Evolutionary conservation across 2,113 vertebrate genomes (phyloP).

Genomic region (Petrocephalus zakoni): DNA sequence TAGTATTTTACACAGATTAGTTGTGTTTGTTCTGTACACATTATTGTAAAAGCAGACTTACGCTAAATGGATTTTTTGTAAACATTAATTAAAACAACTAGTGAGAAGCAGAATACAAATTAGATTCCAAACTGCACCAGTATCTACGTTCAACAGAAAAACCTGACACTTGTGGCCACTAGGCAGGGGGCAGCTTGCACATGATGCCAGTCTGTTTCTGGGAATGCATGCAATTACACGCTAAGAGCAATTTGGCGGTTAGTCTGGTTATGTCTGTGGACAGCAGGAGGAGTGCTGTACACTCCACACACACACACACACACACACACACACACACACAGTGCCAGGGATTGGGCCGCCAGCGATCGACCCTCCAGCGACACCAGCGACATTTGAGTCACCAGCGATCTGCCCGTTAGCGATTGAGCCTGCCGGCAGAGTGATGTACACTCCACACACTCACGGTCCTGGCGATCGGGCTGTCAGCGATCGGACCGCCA

Average conservation of each 20-base stretch:
- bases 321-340: not conserved
- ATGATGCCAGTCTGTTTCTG: not conserved
- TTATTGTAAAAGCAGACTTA: not conserved
- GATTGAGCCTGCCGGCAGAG: not conserved
- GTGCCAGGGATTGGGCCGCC: not conserved
- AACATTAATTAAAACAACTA: not conserved
- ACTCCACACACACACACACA: not conserved
- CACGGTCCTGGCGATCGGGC: not conserved
- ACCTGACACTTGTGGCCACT: not conserved
- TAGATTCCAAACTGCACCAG: not conserved
- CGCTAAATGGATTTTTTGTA: not conserved
- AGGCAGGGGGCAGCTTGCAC: not conserved
- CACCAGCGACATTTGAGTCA: no score
- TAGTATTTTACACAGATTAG: not conserved
- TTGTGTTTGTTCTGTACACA: not conserved
- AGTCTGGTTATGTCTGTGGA: not conserved
- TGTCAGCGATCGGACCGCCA: not conserved
- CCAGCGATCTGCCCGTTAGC: not conserved
- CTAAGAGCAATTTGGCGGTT: not conserved
- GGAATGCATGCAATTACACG: not conserved
- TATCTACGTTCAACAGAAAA: not conserved
- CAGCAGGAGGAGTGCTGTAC: not conserved
- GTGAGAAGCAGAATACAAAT: not conserved
- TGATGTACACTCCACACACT: not conserved
- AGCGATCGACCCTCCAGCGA: not conserved